phyloP scores from a whole-genome alignment of 2,888 invertebrate genomes.

The Pristionchus mayeri region DNA sequence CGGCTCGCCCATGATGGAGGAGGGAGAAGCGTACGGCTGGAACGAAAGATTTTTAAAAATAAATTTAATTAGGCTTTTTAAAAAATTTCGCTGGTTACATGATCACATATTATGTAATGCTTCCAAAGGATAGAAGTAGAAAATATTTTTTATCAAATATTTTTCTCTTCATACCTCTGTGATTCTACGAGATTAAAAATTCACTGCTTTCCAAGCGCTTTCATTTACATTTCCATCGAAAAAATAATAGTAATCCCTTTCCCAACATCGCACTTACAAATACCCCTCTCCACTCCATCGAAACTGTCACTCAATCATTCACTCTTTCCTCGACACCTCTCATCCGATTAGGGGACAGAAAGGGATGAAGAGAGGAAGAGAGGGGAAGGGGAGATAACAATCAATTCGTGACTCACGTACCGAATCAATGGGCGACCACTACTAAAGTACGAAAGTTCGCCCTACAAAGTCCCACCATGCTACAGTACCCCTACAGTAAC shows the following conservation, averaged over 20 bases:
- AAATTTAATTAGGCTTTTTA: neutral
- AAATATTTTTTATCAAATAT: neutral
- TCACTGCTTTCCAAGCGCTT: neutral
- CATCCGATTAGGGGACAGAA: neutral
- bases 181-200: too few relatives aligned
- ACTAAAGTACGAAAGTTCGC: neutral
- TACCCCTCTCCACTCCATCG: too few relatives aligned
- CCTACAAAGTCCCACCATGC: neutral
- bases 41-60: neutral
- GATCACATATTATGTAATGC: neutral
- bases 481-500: neutral
- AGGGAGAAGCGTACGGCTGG: conserved; percentile 19
- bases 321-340: neutral
- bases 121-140: neutral
- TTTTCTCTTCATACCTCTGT: neutral
- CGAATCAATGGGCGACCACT: neutral
- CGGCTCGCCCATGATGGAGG: conserved; percentile 13
- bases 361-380: neutral
- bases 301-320: neutral
- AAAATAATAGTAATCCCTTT: too few relatives aligned
- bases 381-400: too few relatives aligned
- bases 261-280: too few relatives aligned
- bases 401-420: neutral
- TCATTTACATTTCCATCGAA: neutral
- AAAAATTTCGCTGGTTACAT: neutral